Conservation (phyloP, 2,888 invertebrate species). For the Drosophila anomalata region DNA sequence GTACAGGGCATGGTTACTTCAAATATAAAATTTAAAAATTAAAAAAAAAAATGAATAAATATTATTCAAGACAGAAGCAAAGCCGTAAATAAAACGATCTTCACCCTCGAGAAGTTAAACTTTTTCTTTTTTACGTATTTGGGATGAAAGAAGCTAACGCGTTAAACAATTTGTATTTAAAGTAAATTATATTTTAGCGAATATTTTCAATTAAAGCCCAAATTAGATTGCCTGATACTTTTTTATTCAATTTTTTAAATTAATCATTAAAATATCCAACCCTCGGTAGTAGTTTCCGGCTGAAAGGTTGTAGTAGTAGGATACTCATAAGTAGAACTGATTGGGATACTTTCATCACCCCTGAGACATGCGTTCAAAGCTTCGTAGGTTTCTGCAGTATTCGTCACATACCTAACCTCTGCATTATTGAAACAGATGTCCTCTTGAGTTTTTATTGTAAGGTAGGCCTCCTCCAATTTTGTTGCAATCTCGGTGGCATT, state of each 20-base stretch:
- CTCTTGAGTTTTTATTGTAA: neutral
- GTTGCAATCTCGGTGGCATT: neutral
- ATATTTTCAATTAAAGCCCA: neutral
- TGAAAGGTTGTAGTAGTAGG: neutral
- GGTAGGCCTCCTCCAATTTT: neutral
- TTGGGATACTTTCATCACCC: neutral
- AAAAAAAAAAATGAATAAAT: neutral
- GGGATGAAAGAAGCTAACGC: too few species aligned
- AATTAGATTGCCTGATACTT: slow-evolving; percentile 1
- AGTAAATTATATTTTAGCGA: neutral
- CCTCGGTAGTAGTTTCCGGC: neutral
- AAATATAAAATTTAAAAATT: neutral
- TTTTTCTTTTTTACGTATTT: too few species aligned
- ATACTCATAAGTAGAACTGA: neutral
- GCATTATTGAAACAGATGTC: neutral
- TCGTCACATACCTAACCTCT: neutral
- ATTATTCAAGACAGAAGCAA: too few species aligned
- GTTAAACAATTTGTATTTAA: neutral
- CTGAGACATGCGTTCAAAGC: neutral
- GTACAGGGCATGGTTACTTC: neutral
- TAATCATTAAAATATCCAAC: neutral
- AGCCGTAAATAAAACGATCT: too few species aligned
- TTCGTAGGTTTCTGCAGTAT: neutral
- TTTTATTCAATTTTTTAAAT: neutral
- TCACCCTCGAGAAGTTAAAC: too few species aligned